phyloP scores from a whole-genome alignment of 2,113 vertebrate species.

The Camarhynchus parvulus region DNA sequence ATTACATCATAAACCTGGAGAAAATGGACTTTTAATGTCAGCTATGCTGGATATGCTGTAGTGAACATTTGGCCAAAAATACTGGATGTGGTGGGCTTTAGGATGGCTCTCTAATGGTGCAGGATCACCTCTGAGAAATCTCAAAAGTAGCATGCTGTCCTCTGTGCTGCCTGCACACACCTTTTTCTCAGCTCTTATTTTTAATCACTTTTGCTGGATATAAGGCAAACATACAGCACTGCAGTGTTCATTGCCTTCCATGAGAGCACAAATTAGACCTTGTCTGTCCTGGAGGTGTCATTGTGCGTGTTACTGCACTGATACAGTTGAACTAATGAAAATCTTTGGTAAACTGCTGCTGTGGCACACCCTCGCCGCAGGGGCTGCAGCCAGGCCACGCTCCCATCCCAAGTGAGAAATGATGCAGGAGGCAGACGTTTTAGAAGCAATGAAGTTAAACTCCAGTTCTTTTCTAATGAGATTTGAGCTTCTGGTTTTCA shows the following conservation, averaged over 20 bases:
- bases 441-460: background rate
- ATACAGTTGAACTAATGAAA: background rate
- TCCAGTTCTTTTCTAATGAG: background rate
- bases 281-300: background rate
- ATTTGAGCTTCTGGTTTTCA: background rate
- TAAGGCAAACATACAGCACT: background rate
- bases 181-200: background rate
- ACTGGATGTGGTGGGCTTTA: background rate
- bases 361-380: fast-evolving
- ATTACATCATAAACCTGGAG: background rate
- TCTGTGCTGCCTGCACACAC: background rate
- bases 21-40: background rate
- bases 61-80: background rate
- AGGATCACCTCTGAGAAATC: background rate
- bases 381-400: background rate
- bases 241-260: background rate
- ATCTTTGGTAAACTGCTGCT: background rate
- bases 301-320: fast-evolving
- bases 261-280: background rate
- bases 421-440: fast-evolving
- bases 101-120: background rate
- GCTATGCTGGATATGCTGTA: background rate
- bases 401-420: background rate
- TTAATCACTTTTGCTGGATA: background rate
- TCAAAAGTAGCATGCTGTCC: background rate